These are phyloP conservation scores for Naja naja DNA, from an alignment of 2,113 vertebrate species.

Conservation along the genomic window DNA sequence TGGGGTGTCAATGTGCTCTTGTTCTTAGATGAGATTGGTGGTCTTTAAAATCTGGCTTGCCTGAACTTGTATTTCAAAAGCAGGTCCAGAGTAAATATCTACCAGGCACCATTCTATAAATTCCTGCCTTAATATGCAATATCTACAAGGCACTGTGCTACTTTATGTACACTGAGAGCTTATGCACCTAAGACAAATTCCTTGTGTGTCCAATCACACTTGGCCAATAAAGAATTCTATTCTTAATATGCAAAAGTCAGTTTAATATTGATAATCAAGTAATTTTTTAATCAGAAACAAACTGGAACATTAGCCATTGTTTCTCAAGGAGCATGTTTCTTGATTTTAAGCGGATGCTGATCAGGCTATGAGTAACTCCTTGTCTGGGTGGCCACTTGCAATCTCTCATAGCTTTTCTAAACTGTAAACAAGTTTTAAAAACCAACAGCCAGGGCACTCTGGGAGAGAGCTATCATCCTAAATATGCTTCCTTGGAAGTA, in stretches of 20 bases:
- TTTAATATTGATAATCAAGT: neutral
- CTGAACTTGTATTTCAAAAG: neutral
- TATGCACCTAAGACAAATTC: too few species aligned
- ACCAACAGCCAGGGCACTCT: neutral
- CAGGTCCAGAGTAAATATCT: neutral
- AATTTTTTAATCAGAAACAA: neutral
- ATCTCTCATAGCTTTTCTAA: neutral
- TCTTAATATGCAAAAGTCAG: too few species aligned
- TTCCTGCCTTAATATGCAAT: neutral
- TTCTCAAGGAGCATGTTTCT: neutral
- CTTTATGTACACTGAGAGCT: too few species aligned
- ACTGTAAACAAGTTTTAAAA: neutral
- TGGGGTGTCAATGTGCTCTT: neutral
- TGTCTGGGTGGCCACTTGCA: neutral
- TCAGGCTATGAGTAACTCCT: neutral
- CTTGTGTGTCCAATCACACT: too few species aligned
- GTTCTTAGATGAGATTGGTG: constrained; percentile 37
- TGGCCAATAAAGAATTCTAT: too few species aligned
- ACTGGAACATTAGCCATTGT: neutral
- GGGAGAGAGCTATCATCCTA: neutral
- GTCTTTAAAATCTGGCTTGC: neutral
- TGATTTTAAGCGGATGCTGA: neutral
- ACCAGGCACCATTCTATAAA: neutral
- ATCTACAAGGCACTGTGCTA: too few species aligned
- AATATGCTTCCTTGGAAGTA: neutral